phyloP scores from a whole-genome alignment of 2,888 invertebrate genomes.

The Cordilura impudica region DNA sequence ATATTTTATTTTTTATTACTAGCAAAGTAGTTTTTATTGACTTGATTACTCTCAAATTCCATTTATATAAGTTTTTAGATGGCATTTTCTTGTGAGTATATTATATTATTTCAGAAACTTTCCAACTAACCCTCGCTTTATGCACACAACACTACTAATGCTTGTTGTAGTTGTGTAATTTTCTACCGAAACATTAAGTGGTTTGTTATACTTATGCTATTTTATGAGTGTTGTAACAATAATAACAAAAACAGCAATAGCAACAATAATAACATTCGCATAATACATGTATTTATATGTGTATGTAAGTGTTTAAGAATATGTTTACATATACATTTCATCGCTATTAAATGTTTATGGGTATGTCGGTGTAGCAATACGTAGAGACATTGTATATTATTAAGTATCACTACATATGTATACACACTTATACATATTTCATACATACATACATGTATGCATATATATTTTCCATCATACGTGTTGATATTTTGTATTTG shows the following conservation, averaged over 20 bases:
- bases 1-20: too few relatives aligned
- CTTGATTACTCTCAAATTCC: too few relatives aligned
- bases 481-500: neutral
- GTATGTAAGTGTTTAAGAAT: neutral
- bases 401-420: neutral
- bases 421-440: neutral
- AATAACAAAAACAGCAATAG: neutral
- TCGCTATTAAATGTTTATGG: neutral
- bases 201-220: constrained; percentile 33
- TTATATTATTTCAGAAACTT: too few relatives aligned
- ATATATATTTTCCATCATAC: neutral
- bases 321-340: neutral
- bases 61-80: too few relatives aligned
- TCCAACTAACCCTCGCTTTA: too few relatives aligned
- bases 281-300: constrained; percentile 9
- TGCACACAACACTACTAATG: too few relatives aligned
- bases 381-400: neutral
- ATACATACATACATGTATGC: neutral
- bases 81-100: too few relatives aligned
- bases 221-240: neutral
- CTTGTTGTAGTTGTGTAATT: constrained; percentile 12
- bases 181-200: constrained; percentile 52
- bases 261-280: constrained; percentile 4
- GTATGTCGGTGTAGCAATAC: too few relatives aligned
- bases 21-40: too few relatives aligned